Evolutionary conservation across 1,140 invertebrate species (phyloP), one percentile per base, ranked within the genome.

Genomic region (Drosophila sp.): DNA sequence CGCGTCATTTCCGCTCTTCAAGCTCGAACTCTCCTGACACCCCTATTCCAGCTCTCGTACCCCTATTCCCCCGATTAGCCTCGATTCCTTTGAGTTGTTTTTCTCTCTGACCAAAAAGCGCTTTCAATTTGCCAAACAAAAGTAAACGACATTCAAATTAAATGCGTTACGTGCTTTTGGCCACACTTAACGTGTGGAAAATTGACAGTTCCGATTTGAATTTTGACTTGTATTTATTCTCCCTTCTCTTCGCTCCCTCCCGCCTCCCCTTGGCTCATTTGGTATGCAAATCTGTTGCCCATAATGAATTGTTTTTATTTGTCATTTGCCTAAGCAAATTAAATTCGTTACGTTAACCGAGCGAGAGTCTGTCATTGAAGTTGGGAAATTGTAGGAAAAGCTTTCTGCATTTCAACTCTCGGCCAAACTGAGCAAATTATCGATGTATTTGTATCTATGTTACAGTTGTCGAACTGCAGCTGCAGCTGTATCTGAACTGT

Each of bases 221-320:
- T 67, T 56, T 46, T 27, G 16, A 40, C 69, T 25, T 25, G 46
- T 48, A n/a, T 59, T 6, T n/a, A n/a, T n/a, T 9, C 6, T 29
- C 7, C 27, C 7, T 13, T 21, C 48, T 51, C 48, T 9, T 9
- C 27, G 7, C 14, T 7, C 11, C 7, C 21, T n/a, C n/a, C n/a
- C 8, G 9, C 8, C 21, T 6, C 21, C 45, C 3, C 72, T 48
- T 5, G 1, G 34, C 78, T 80, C 48, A 74, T 82, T 81, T 81
- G 40, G 40, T 78, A 81, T 82, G 79, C 79, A 65, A 80, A 74
- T 69, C 62, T 16, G 43, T 34, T 34, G 43, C 14, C 72, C 61
- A 59, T 80, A 80, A 80, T 80, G 78, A 80, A 80, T 80, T 80
- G 78, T 65, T 76, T 80, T 56, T 59, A 53, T 57, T 54, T 48